These are phyloP conservation scores for Scomberomorus guttatus DNA, from an alignment of 2,797 vertebrate genomes.

Conservation along the genomic window DNA sequence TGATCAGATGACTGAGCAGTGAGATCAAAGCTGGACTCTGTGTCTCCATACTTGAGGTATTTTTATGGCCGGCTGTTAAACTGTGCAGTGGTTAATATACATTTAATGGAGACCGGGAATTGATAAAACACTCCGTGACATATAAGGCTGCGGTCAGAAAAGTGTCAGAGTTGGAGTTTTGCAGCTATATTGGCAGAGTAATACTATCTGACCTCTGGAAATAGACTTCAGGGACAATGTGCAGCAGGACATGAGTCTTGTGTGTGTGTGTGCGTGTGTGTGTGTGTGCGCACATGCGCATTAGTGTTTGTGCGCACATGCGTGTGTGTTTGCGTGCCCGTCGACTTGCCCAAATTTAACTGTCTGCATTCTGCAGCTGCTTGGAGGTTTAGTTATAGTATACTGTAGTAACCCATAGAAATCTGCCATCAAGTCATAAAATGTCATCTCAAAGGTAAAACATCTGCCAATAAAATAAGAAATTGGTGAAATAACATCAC, in stretches of 20 bases:
- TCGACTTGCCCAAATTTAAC: conserved; percentile 75
- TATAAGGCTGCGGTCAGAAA: conserved; percentile 60
- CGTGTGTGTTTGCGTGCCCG: conserved; percentile 38
- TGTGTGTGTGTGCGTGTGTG: conserved; percentile 47
- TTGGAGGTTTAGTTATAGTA: conserved; percentile 62
- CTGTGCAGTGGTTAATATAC: conserved; percentile 60
- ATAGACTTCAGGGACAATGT: conserved; percentile 83
- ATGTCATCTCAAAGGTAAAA: conserved; percentile 10
- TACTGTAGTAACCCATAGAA: conserved; percentile 43
- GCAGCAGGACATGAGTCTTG: conserved; percentile 61
- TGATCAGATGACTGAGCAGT: conserved; percentile 60
- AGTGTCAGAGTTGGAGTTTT: conserved; percentile 70
- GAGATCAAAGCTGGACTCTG: conserved; percentile 59
- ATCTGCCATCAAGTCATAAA: conserved; percentile 35
- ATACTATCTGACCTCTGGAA: conserved; percentile 77
- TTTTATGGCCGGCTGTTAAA: conserved; percentile 74
- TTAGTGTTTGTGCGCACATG: conserved; percentile 15
- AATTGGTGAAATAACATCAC: conserved; percentile 12
- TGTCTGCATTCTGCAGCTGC: conserved; percentile 79
- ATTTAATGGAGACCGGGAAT: conserved; percentile 65
- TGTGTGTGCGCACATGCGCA: conserved; percentile 1
- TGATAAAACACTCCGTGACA: conserved; percentile 66
- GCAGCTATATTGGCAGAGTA: conserved; percentile 73
- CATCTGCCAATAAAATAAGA: conserved; percentile 22
- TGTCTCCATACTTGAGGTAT: conserved; percentile 60